Conservation (phyloP, 1,140 invertebrate species). For the Diprion similis region DNA sequence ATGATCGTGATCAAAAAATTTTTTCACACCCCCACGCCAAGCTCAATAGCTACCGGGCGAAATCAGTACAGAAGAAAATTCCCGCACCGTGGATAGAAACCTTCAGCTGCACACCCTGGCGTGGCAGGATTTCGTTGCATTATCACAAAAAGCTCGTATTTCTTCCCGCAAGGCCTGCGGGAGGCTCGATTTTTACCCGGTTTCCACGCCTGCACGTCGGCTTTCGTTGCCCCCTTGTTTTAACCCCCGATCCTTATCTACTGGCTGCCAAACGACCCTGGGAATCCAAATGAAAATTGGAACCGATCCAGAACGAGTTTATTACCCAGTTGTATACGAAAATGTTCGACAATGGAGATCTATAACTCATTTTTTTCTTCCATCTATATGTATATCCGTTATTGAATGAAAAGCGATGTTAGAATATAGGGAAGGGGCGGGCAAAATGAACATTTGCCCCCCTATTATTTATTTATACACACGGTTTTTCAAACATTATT, state of each 20-base stretch:
- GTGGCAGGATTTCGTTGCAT: slow-evolving; percentile 17
- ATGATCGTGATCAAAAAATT: neutral
- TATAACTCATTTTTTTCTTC: too few species aligned
- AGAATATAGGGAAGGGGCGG: too few species aligned
- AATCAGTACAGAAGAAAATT: neutral
- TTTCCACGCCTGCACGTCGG: neutral
- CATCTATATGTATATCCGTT: too few species aligned
- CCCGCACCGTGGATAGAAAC: too few species aligned
- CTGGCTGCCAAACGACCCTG: neutral
- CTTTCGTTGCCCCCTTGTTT: neutral
- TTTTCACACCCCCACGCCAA: slow-evolving; percentile 23
- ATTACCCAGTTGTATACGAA: neutral
- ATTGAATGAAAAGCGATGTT: too few species aligned
- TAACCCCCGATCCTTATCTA: neutral
- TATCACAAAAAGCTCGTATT: slow-evolving; percentile 39
- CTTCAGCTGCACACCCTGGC: neutral
- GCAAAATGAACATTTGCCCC: too few species aligned
- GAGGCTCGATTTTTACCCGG: neutral
- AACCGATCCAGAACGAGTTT: slow-evolving; percentile 2
- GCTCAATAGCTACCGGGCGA: slow-evolving; percentile 31
- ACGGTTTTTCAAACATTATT: too few species aligned
- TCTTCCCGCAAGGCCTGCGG: slow-evolving; percentile 13
- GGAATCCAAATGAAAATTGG: neutral
- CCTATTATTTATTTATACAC: too few species aligned
- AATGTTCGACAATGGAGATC: too few species aligned